Evolutionary conservation across 1,140 invertebrate genomes (phyloP), one percentile per base, ranked within the genome.

Genomic region (Zaprionus davidi): DNA sequence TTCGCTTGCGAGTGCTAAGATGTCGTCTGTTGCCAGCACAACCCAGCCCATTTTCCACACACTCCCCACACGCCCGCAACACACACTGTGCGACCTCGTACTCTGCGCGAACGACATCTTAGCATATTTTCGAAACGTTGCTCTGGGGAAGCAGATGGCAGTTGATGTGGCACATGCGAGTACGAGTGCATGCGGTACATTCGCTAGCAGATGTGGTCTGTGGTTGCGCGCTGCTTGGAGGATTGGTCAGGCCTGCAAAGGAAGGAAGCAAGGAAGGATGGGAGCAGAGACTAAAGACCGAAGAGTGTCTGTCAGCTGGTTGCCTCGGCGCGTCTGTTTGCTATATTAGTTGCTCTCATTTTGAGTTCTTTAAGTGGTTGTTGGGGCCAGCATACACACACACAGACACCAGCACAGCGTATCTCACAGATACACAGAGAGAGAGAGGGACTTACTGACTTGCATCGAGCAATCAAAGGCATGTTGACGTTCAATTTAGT

Each of bases 401-500:
- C 22, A 53, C 4, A 63, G 44, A 63, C 38, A 51, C 44, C 24
- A 34, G 28, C n/a, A 44, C 36, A 67, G 22, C 36, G 3, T 17
- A 41, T 57, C 36, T 59, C 51, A 68, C 57, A 60, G n/a, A 58
- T 26, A 60, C 17, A 22, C 12, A 12, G 36, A 44, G 36, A 28
- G 58, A 57, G 24, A 38, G 58, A 57, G 24, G 51, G 53, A 55
- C 51, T 58, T 68, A 69, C 73, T 62, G 65, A 72, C 65, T 68
- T 71, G 53, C 69, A 64, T 60, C 51, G 58, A 79, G 79, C 83
- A 86, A 86, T 86, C 82, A 87, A 87, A 86, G 80, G 71, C 77
- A 87, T 87, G 83, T 86, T 86, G 83, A 87, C 83, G 83, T 87
- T 82, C 83, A 86, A 86, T 86, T 86, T 87, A 67, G 83, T 60